Evolutionary conservation across 2,113 vertebrate genomes (phyloP).

Genomic region (Poecile atricapillus): DNA sequence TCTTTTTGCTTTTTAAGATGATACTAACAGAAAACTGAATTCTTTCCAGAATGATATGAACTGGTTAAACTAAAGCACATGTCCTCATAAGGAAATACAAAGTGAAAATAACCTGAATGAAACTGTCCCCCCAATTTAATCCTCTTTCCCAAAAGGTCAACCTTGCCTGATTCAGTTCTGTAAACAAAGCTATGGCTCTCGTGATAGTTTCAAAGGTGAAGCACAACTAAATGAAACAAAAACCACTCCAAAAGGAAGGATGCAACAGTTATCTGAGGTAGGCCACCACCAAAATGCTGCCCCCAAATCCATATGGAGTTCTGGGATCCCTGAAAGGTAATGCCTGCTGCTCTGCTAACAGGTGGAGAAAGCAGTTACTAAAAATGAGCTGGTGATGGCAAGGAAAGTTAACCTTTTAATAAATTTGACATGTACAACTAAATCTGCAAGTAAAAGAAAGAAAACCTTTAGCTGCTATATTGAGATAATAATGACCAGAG

Average conservation of each 20-base stretch:
- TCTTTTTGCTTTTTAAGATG: constrained; percentile 26
- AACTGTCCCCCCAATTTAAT: background rate
- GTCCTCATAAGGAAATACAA: background rate
- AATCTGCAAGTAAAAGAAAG: background rate
- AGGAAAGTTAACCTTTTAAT: background rate
- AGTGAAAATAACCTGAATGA: constrained; percentile 64
- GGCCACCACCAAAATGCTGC: constrained; percentile 56
- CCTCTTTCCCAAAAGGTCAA: constrained; percentile 1
- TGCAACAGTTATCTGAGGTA: constrained; percentile 70
- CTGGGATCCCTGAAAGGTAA: constrained; percentile 20
- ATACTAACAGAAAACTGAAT: background rate
- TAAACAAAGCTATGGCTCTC: constrained; percentile 66
- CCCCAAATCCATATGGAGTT: constrained; percentile 7
- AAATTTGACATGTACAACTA: background rate
- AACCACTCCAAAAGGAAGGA: constrained; percentile 4
- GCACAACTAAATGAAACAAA: background rate
- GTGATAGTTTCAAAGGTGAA: constrained; percentile 9
- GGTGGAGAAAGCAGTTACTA: background rate
- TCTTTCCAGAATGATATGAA: constrained; percentile 11
- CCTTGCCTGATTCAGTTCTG: constrained; percentile 30
- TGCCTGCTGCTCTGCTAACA: background rate
- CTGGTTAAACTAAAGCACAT: background rate
- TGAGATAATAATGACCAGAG: background rate
- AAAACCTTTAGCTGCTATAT: background rate
- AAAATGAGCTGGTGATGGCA: background rate